These are phyloP conservation scores for Onthophagus sagittarius DNA, from an alignment of 2,888 invertebrate genomes.

Conservation along the genomic window DNA sequence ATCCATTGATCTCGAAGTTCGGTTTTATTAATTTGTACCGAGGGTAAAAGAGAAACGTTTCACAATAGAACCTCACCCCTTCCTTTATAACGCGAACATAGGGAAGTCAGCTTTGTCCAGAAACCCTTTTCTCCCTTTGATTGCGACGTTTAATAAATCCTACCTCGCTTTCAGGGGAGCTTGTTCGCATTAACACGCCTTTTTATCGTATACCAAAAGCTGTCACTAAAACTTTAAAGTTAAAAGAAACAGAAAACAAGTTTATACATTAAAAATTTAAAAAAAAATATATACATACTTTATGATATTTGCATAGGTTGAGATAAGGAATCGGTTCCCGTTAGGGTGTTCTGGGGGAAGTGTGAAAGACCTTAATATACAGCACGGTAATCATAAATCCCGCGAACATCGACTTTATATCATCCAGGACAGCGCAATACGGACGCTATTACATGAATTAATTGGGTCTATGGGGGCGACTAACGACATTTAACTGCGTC, in stretches of 20 bases:
- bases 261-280: no score
- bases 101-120: not conserved
- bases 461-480: conserved; percentile 15
- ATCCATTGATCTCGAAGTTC: no score
- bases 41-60: not conserved
- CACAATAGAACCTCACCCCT: not conserved
- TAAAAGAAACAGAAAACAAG: no score
- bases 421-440: conserved; percentile 24
- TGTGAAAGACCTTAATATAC: not conserved
- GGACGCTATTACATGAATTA: conserved; percentile 24
- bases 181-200: not conserved
- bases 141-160: not conserved
- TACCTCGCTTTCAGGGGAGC: not conserved
- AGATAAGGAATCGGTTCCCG: not conserved
- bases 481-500: not conserved
- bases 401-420: conserved; percentile 21
- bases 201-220: not conserved
- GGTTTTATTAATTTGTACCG: no score
- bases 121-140: not conserved
- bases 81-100: not conserved
- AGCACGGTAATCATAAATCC: conserved; percentile 15
- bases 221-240: no score
- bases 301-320: no score
- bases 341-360: not conserved
- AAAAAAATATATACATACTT: no score